Conservation (phyloP, 2,888 invertebrate species). For the Acanthosepion lycidas region DNA sequence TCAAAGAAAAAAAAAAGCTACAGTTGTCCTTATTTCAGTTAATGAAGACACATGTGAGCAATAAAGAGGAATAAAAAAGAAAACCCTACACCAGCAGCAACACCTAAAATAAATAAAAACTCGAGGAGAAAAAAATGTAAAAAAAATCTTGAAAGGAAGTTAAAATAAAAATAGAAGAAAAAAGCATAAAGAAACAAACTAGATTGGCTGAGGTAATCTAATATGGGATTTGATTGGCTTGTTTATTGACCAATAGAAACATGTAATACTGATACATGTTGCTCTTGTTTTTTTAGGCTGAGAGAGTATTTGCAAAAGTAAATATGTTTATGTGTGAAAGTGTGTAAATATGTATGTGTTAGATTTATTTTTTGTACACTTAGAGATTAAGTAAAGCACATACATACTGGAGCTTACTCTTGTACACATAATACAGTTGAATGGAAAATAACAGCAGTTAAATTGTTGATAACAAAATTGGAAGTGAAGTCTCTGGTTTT, state of each 20-base stretch:
- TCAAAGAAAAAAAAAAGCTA: not conserved
- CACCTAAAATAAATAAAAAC: not conserved
- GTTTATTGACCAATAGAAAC: slow-evolving; percentile 33
- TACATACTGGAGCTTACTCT: not conserved
- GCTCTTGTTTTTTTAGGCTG: not conserved
- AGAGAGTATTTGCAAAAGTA: not conserved
- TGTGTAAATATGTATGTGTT: not conserved
- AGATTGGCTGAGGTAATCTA: not conserved
- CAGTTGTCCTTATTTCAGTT: not conserved
- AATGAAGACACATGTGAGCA: slow-evolving; percentile 33
- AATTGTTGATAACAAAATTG: slow-evolving; percentile 33
- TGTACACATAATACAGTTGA: not conserved
- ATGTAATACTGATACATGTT: not conserved
- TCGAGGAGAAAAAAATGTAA: not conserved
- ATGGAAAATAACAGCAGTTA: slow-evolving; percentile 1
- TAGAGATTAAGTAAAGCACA: not conserved
- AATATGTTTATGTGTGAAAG: not conserved
- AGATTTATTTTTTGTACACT: too few relatives aligned
- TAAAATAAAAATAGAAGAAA: not conserved
- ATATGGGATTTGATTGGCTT: slow-evolving; percentile 9
- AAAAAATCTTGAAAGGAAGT: slow-evolving; percentile 15
- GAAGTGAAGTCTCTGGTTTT: not conserved
- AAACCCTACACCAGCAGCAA: not conserved
- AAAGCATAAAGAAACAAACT: not conserved
- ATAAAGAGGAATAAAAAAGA: not conserved